These are phyloP conservation scores for Temnopleurus reevesii DNA, from an alignment of 53 echinoderm and acorn worm species.

Conservation along the genomic window DNA sequence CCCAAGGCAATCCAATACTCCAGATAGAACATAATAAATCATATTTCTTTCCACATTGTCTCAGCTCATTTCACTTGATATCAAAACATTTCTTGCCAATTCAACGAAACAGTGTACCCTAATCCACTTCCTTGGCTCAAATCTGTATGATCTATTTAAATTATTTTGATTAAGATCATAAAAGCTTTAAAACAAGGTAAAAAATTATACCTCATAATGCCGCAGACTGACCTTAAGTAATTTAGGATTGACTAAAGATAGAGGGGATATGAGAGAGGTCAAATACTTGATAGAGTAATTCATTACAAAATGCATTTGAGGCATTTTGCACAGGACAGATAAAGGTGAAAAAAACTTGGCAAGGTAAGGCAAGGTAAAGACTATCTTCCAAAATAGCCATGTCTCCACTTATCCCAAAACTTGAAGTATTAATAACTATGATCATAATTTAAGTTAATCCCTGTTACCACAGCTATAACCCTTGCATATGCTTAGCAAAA, in stretches of 20 bases:
- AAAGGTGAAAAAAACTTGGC: constrained; percentile 4
- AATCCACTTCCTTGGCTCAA: too few species aligned
- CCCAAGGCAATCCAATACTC: too few species aligned
- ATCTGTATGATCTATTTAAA: neutral
- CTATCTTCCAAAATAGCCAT: too few species aligned
- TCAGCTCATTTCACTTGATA: too few species aligned
- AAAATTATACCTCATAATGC: neutral
- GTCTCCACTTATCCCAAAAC: too few species aligned
- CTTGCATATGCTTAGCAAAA: too few species aligned
- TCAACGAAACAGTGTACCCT: too few species aligned
- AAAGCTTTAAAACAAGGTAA: neutral
- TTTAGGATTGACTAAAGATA: neutral
- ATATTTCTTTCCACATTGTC: neutral
- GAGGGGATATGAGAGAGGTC: neutral
- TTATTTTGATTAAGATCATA: neutral
- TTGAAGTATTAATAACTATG: too few species aligned
- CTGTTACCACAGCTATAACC: too few species aligned
- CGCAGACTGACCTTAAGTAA: neutral
- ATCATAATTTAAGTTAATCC: too few species aligned
- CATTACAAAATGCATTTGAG: neutral
- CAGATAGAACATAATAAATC: too few species aligned
- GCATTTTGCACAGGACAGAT: neutral
- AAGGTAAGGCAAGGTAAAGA: neutral
- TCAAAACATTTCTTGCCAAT: too few species aligned
- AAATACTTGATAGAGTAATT: neutral